Evolutionary conservation across 2,888 invertebrate species (phyloP).

Genomic region (Noctua fimbriata): DNA sequence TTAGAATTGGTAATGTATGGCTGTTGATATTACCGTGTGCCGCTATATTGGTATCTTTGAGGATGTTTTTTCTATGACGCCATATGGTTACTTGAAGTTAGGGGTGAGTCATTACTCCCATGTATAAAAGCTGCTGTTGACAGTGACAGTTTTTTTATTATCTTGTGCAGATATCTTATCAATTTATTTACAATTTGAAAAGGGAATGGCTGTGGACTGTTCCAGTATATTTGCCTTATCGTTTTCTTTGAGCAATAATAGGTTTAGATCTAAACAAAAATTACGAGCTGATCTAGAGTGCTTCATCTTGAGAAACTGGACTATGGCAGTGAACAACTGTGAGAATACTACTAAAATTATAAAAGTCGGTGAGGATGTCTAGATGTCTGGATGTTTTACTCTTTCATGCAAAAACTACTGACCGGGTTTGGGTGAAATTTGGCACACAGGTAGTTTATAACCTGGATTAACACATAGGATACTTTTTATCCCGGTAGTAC

Average conservation of each 20-base stretch:
- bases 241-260: not conserved
- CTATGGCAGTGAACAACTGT: too few relatives aligned
- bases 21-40: constrained; percentile 31
- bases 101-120: not conserved
- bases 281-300: not conserved
- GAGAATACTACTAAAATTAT: not conserved
- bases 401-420: too few relatives aligned
- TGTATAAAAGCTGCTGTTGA: not conserved
- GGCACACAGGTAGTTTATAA: too few relatives aligned
- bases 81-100: constrained; percentile 10
- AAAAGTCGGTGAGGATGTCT: too few relatives aligned
- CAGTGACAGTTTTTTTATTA: not conserved
- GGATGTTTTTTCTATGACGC: constrained; percentile 25
- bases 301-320: not conserved
- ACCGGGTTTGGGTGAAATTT: too few relatives aligned
- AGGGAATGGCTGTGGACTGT: not conserved
- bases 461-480: too few relatives aligned
- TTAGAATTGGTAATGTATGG: constrained; percentile 55
- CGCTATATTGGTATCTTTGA: constrained; percentile 22
- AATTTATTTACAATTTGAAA: not conserved
- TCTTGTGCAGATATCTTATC: not conserved
- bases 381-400: too few relatives aligned
- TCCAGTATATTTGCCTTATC: not conserved
- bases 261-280: not conserved
- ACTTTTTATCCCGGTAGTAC: too few relatives aligned